Evolutionary conservation across 2,797 vertebrate genomes (phyloP), one percentile per base, ranked within the genome.

Genomic region (Pangasius mekongensis): DNA sequence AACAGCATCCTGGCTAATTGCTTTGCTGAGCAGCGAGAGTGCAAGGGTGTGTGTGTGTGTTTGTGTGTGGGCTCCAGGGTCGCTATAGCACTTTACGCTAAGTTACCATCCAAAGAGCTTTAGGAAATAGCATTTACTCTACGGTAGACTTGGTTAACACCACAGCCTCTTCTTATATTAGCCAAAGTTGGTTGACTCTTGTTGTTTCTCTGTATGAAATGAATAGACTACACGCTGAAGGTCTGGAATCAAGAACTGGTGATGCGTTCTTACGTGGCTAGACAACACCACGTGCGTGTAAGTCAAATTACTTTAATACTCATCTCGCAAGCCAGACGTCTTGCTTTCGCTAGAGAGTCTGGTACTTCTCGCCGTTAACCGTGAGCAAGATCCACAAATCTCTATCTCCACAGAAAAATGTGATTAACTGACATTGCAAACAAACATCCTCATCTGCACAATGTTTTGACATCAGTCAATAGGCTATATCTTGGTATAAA

Each of bases 81-180:
- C 94, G 93, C 94, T 93, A 93, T 92, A 92, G 94, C 93, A 92
- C 94, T 94, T 94, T 88, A 95, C 89, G 80, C 90, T 90, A 92
- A 94, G 94, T 94, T 95, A 94, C 95, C 94, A 95, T 95, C 94
- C 94, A 94, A 94, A 94, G 94, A 95, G 95, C 95, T 94, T 92
- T 92, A 95, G 94, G 95, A 96, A 96, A 95, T 95, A 95, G 95
- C 93, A 87, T 91, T 91, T 91, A 90, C 90, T 77, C 90, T 89
- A 88, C 88, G 94, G 93, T 0, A 58, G 47, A 13, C 95, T 95
- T 94, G 94, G 93, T 95, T 95, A 96, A 95, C 95, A 93, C 94
- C 92, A 94, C 93, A 95, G 95, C 94, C 94, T 95, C 93, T 95
- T 95, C 92, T 95, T 93, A 93, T 92, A 91, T 93, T 94, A 49